phyloP scores from a whole-genome alignment of 2,113 vertebrate genomes.

The Patagioenas fasciata region DNA sequence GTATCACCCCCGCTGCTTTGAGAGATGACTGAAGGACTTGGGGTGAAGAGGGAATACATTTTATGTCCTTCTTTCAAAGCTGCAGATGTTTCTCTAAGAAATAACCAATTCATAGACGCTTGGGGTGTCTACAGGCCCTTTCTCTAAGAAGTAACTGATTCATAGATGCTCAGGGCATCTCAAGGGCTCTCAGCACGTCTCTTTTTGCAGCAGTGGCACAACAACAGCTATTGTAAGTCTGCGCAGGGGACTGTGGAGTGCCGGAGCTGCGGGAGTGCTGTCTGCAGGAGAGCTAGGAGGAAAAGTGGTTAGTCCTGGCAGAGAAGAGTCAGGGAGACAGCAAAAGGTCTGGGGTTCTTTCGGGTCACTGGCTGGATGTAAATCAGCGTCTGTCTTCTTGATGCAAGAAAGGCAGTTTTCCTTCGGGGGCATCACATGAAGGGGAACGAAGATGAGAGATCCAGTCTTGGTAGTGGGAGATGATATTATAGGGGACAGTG shows the following conservation, averaged over 20 bases:
- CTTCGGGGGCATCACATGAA: neutral
- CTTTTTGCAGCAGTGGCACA: neutral
- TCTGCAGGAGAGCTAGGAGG: neutral
- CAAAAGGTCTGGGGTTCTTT: neutral
- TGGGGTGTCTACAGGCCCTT: too few species aligned
- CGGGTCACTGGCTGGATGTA: neutral
- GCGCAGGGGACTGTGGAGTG: neutral
- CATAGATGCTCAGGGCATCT: neutral
- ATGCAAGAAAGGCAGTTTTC: neutral
- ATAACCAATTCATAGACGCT: neutral
- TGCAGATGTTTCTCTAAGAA: neutral
- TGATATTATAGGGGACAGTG: neutral
- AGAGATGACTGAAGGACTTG: neutral
- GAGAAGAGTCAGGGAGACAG: neutral
- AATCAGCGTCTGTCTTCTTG: neutral
- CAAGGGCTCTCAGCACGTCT: neutral
- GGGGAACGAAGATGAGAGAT: neutral
- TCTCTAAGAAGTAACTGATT: too few species aligned
- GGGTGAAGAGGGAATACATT: neutral
- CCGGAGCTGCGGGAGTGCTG: neutral
- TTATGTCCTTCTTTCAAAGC: neutral
- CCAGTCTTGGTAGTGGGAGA: fast-evolving
- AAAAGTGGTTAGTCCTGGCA: neutral
- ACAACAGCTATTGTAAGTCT: neutral
- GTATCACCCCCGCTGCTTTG: neutral